These are phyloP conservation scores for Manacus vitellinus DNA, from an alignment of 2,113 vertebrate genomes.

Conservation along the genomic window DNA sequence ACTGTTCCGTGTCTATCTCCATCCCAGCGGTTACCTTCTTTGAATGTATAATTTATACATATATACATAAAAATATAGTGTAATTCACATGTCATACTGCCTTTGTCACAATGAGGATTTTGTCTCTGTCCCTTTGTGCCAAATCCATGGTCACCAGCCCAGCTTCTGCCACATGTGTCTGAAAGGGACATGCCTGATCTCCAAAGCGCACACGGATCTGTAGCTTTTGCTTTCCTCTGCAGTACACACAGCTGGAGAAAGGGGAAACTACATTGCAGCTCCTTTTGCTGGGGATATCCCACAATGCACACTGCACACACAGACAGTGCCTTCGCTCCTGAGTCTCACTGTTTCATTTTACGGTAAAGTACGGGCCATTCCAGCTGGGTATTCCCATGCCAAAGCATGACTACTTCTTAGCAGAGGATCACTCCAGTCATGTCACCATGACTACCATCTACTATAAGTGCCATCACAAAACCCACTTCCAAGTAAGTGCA, in stretches of 20 bases:
- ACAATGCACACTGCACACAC: not conserved
- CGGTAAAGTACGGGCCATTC: not conserved
- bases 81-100: not conserved
- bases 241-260: not conserved
- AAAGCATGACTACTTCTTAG: not conserved
- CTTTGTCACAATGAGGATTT: not conserved
- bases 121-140: not conserved
- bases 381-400: not conserved
- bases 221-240: not conserved
- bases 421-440: not conserved
- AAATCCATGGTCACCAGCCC: not conserved
- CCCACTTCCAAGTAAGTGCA: not conserved
- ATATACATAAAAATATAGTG: not conserved
- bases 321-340: not conserved
- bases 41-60: not conserved
- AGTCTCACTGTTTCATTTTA: not conserved
- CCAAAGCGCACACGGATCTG: not conserved
- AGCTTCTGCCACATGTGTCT: not conserved
- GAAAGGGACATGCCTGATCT: not conserved
- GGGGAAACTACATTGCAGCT: not conserved
- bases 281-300: not conserved
- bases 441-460: not conserved
- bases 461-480: not conserved
- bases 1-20: not conserved
- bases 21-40: not conserved